Evolutionary conservation across 2,888 invertebrate genomes (phyloP).

Genomic region (Drosophila yooni): DNA sequence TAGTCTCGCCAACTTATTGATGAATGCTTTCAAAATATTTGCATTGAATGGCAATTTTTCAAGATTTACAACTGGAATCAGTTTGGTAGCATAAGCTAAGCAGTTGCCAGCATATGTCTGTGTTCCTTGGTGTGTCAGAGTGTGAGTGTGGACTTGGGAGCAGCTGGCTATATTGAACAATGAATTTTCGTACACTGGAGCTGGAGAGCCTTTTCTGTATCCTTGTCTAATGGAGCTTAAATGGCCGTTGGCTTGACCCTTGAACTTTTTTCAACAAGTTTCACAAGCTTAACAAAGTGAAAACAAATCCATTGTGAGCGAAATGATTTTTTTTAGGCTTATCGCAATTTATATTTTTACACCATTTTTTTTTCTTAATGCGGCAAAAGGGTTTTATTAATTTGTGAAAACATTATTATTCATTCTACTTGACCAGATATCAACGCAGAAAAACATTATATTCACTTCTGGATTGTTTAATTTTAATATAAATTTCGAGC

Average conservation of each 20-base stretch:
- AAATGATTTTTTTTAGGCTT: slow-evolving; percentile 27
- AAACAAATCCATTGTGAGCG: slow-evolving; percentile 56
- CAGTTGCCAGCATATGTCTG: slow-evolving; percentile 15
- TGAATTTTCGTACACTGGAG: slow-evolving; percentile 43
- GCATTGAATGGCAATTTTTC: slow-evolving; percentile 82
- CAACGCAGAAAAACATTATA: neutral
- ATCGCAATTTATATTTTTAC: slow-evolving; percentile 36
- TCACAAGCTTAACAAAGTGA: slow-evolving; percentile 58
- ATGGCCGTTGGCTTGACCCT: slow-evolving; percentile 63
- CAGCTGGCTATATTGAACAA: slow-evolving; percentile 49
- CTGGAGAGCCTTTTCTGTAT: slow-evolving; percentile 24
- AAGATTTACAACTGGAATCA: slow-evolving; percentile 78
- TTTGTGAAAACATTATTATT: neutral
- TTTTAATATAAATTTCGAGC: neutral
- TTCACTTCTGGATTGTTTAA: neutral
- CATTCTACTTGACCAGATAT: neutral
- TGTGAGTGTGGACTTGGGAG: slow-evolving; percentile 11
- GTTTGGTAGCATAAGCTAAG: slow-evolving; percentile 32
- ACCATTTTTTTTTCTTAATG: slow-evolving; percentile 32
- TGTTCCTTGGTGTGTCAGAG: neutral
- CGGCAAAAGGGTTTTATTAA: neutral
- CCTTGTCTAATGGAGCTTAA: slow-evolving; percentile 67
- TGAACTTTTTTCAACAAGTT: slow-evolving; percentile 51
- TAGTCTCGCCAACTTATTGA: slow-evolving; percentile 59
- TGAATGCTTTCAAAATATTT: slow-evolving; percentile 74